A percentile compares a stretch with the other conserved stretches of the same genome.
Conservation (phyloP, 2,113 vertebrate species). For the Chrysemys picta region DNA sequence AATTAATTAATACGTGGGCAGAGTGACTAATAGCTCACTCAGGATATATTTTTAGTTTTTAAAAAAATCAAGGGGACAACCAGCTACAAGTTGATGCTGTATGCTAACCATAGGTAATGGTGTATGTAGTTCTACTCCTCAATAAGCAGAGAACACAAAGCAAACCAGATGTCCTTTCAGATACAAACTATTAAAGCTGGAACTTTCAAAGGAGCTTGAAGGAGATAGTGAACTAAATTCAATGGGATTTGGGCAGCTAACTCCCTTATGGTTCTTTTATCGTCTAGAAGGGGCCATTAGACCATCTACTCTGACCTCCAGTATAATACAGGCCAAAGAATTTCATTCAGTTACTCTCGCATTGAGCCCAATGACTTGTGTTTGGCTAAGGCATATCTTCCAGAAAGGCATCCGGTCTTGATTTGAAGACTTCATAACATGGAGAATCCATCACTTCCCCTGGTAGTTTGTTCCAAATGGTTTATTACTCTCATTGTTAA, state of each 20-base stretch:
- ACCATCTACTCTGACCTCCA: slow-evolving; percentile 40
- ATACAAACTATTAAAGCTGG: neutral
- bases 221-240: neutral
- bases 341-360: slow-evolving; percentile 49
- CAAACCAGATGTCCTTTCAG: slow-evolving; percentile 3
- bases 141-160: neutral
- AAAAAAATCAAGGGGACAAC: slow-evolving; percentile 44
- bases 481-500: neutral
- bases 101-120: slow-evolving; percentile 19
- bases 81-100: slow-evolving; percentile 41
- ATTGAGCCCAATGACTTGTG: slow-evolving; percentile 49
- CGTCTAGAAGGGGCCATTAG: slow-evolving; percentile 48
- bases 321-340: slow-evolving; percentile 50
- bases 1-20: slow-evolving; percentile 76
- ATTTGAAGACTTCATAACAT: slow-evolving; percentile 47
- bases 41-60: slow-evolving; percentile 69
- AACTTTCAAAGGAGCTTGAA: slow-evolving; percentile 7
- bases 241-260: neutral
- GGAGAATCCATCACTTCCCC: slow-evolving; percentile 48
- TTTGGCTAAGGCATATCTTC: slow-evolving; percentile 56
- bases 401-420: slow-evolving; percentile 65
- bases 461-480: slow-evolving; percentile 47
- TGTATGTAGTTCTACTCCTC: slow-evolving; percentile 21
- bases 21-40: slow-evolving; percentile 70
- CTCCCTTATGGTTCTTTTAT: slow-evolving; percentile 8